Base-by-base conservation (phyloP, 2,888 invertebrate species). In the Hemistola chrysoprasaria region DNA sequence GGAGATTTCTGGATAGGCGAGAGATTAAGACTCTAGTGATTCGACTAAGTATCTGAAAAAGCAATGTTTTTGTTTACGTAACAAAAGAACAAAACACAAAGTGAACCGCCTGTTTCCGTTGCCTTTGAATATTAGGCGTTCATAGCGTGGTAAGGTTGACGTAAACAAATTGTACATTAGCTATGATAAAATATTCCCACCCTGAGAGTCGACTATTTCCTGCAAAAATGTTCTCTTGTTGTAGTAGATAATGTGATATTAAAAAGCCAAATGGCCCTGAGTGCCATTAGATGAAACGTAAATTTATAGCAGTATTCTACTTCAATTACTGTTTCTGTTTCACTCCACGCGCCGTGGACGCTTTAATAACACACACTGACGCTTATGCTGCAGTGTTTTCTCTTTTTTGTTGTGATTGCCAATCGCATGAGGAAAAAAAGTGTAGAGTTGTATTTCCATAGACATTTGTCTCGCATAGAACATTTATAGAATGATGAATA, bases 291-390 rank as follows among this genome's bases (percentile, higher is more conserved):
- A 44, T 53, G 45, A 49, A 49, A 45, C 57, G 41, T 50, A 41
- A 61, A 71, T 75, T 72, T 77, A 78, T 72, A 65, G 56, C 63
- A 48, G 59, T 59, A 65, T 72, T 65, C 59, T 52, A 65, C 65
- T 68, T 63, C 65, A 67, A 75, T 65, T 69, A 65, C 59, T 59
- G 58, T 57, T 60, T 62, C 53, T 58, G 51, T 51, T 59, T 48
- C 55, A 34, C 48, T 39, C 24, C 37, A 37, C 38, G 16, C 31
- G 29, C 28, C 34, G 51, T 29, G 39, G 33, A 37, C 50, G 45
- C 44, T 57, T 58, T 47, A 50, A 43, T 47, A 47, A 48, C 29
- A 41, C 38, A 24, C 8, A 29, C 16, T 30, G 22, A 30, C 45
- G 32, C 25, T 37, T 34, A 10, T 33, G 33, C 23, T 33, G 20